Evolutionary conservation across 2,113 vertebrate species (phyloP), one percentile per base, ranked within the genome.

Genomic region (Lophochroa leadbeateri): DNA sequence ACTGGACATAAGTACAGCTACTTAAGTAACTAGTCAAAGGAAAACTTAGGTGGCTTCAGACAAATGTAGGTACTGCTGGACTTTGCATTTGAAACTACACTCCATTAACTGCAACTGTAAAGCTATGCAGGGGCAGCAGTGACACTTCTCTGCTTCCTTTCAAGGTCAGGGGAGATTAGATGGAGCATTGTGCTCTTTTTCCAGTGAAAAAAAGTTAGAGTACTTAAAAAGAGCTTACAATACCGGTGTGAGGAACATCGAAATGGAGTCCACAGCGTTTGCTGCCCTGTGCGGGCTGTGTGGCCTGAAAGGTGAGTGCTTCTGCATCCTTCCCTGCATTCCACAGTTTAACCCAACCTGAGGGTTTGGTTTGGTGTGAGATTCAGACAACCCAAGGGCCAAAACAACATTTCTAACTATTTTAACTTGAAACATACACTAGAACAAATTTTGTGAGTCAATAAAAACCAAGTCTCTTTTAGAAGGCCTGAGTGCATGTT

Each of bases 201-300:
- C 99, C 67, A 98, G 93, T 14, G 98, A 98, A 92, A 98, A 98
- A 35, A 99, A 99, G 77, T 78, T 98, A 55, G 98, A 98, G 63
- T 99, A 99, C 91, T 97, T 99, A 90, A 98, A 95, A 70, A 99
- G 98, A 92, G 98, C 99, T 7, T 97, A 98, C 2, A 96, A 97
- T 0, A 98, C 98, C 0, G 97, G 98, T 0, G 96, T 99, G 83
- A 98, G 98, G 96, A 99, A 99, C 82, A 99, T 98, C 1, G 99
- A 99, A 95, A 99, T 98, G 98, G 99, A 99, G 95, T 99, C 98
- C 43, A 98, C 98, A 0, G 99, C 98, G 4, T 99, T 99, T 3
- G 98, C 98, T 9, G 99, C 99, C 28, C 98, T 99, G 98, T 99
- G 99, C n/a, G 94, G 98, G 18, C 93, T 98, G 50, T 99, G 99